phyloP scores from a whole-genome alignment of 2,113 vertebrate species.

The Electrona antarctica region DNA sequence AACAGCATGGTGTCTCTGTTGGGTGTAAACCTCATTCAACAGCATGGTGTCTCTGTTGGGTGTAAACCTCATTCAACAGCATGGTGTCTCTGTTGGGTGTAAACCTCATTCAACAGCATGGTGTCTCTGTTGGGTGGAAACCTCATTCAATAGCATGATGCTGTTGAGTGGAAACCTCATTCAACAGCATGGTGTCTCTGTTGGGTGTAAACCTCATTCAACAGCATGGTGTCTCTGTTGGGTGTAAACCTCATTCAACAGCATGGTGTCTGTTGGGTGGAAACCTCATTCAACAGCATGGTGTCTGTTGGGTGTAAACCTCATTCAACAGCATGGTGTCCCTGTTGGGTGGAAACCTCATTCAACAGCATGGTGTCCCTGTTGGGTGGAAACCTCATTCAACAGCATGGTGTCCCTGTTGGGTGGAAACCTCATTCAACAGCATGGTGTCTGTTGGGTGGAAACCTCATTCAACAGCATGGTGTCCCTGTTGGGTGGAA shows the following conservation, averaged over 20 bases:
- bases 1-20: slow-evolving; percentile 6
- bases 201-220: no score
- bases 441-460: slow-evolving; percentile 10
- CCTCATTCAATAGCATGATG: slow-evolving; percentile 1
- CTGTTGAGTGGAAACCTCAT: neutral
- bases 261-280: slow-evolving; percentile 6
- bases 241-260: no score
- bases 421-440: no score
- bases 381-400: no score
- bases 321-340: neutral
- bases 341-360: neutral
- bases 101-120: neutral
- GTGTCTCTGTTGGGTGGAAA: neutral
- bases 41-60: slow-evolving; percentile 7
- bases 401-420: slow-evolving; percentile 7
- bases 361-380: slow-evolving; percentile 4
- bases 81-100: slow-evolving; percentile 1
- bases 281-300: neutral
- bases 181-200: slow-evolving; percentile 4
- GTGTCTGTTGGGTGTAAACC: slow-evolving; percentile 1
- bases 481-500: neutral
- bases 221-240: slow-evolving; percentile 6
- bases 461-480: neutral
- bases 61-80: neutral
- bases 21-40: no score